Conservation (phyloP, 2,797 vertebrate genomes). For the Pyrocephalus nanus region DNA sequence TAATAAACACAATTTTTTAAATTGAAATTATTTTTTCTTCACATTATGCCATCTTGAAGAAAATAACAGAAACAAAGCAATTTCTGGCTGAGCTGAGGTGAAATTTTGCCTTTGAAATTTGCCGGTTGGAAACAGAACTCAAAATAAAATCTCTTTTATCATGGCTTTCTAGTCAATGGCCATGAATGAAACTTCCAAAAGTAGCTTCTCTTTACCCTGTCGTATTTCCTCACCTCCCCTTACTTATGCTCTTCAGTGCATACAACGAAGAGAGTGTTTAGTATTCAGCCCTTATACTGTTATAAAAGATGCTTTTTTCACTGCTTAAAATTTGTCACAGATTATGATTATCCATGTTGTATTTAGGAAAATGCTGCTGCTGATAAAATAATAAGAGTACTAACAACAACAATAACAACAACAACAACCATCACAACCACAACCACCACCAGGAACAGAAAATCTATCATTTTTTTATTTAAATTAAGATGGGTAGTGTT, state of each 20-base stretch:
- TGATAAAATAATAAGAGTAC: neutral
- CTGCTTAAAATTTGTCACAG: neutral
- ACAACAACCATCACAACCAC: accelerated
- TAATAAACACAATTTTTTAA: neutral
- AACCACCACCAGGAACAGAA: neutral
- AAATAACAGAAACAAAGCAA: neutral
- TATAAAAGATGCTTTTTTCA: neutral
- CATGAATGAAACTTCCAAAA: neutral
- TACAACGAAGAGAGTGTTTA: neutral
- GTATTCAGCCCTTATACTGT: neutral
- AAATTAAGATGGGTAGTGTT: neutral
- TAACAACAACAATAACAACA: neutral
- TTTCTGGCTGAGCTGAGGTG: neutral
- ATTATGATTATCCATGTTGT: neutral
- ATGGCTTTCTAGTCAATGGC: neutral
- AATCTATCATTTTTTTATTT: neutral
- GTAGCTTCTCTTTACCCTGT: neutral
- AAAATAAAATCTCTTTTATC: neutral
- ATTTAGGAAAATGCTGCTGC: neutral
- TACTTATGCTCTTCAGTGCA: neutral
- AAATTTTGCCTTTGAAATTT: neutral
- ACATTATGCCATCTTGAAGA: neutral
- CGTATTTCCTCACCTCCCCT: neutral
- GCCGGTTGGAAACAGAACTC: neutral
- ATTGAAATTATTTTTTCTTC: neutral